Evolutionary conservation across 2,113 vertebrate genomes (phyloP).

Genomic region (Corapipo altera): DNA sequence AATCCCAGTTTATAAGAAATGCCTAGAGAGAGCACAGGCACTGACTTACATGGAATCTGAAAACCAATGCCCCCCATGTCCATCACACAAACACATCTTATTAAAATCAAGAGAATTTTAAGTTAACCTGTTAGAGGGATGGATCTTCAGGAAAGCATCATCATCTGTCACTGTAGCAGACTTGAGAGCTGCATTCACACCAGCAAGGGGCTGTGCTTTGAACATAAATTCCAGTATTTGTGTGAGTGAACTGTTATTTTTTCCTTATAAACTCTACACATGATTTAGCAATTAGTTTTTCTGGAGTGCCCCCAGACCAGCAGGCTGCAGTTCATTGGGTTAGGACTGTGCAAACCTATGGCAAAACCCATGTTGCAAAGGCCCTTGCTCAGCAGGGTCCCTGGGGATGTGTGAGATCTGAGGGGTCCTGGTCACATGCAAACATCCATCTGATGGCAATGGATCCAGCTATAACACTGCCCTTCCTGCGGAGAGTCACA

Average conservation of each 20-base stretch:
- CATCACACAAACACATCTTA: background rate
- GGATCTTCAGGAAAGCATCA: background rate
- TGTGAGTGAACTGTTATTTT: background rate
- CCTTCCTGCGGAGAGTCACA: background rate
- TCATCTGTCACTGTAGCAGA: background rate
- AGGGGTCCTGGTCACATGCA: background rate
- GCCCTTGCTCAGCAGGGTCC: fast-evolving
- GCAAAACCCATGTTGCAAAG: background rate
- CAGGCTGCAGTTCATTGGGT: background rate
- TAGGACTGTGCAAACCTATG: background rate
- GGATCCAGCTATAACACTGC: background rate
- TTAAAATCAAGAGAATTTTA: background rate
- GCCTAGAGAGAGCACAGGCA: background rate
- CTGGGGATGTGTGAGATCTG: background rate
- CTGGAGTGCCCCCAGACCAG: background rate
- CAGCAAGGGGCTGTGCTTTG: background rate
- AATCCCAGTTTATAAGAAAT: background rate
- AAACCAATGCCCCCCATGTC: background rate
- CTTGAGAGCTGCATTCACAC: background rate
- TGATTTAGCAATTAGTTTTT: background rate
- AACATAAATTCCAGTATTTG: background rate
- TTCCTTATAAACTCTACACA: background rate
- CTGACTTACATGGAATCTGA: background rate
- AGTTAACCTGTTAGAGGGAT: background rate
- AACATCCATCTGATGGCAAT: background rate